Base-by-base conservation (phyloP, 2,797 vertebrate genomes). In the Poeciliopsis gracilis region DNA sequence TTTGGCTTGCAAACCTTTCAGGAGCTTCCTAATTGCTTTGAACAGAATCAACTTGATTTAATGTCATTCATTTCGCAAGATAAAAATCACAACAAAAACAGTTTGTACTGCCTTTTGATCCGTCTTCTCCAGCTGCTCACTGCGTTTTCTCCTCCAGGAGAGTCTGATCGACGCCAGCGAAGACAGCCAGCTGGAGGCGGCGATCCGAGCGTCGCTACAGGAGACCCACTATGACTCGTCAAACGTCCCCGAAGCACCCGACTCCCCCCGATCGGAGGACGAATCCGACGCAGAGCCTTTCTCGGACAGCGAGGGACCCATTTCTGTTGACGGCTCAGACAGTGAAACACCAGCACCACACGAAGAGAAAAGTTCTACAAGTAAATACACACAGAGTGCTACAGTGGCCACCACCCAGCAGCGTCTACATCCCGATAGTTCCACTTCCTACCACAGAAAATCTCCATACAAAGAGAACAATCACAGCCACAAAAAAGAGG, bases 151-250 rank as follows among this genome's bases (percentile, higher is more conserved):
- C 59, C 83, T 93, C 66, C 93, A 99, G 98, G 98, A 99, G 93
- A 99, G 98, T 82, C 95, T 99, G 83, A 99, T 99, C 77, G 98
- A 99, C 79, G 98, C 98, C 88, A 99, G 98, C 76, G 98, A 99
- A 95, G 98, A 99, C 94, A 99, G 98, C 94, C 98, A 99, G 93
- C 91, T 99, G 91, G 98, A 99, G 95, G 98, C 98, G 67, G 98
- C 98, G 9, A 99, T 99, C 90, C 95, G 97, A 89, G 98, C 98
- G 81, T 99, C 98, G 0, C 93, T 99, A 69, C 97, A 99, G 91
- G 98, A 99, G 94, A 99, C 98, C 0, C 98, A 99, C 91, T 99
- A 99, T 36, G 98, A 98, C 89, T 99, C 98, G 77, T 95, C 96
- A 2, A 97, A 97, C 69, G 93, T 95, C 1, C 95, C 97, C 13